Conservation (phyloP, 2,113 vertebrate species). For the Ochotona curzoniae region DNA sequence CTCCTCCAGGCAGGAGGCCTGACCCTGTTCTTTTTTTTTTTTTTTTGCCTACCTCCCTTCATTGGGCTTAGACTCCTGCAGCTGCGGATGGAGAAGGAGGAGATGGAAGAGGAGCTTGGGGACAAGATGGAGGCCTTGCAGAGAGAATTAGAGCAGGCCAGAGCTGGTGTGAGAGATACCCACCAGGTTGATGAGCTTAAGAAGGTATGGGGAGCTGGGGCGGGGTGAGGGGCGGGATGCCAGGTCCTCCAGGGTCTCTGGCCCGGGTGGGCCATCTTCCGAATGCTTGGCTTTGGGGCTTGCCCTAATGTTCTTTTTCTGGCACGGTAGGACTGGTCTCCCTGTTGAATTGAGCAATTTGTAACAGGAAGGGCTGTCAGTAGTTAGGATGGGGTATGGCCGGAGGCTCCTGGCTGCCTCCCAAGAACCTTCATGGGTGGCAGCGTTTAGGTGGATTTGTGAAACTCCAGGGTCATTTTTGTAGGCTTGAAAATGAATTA, state of each 20-base stretch:
- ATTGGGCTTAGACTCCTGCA: conserved; percentile 90
- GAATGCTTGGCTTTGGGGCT: neutral
- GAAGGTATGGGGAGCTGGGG: conserved; percentile 77
- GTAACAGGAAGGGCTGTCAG: neutral
- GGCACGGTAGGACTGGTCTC: neutral
- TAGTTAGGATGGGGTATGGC: neutral
- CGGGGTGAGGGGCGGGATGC: neutral
- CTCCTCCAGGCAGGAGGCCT: neutral
- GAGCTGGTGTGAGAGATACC: conserved; percentile 75
- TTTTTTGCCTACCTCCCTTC: neutral
- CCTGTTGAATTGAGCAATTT: neutral
- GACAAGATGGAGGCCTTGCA: conserved; percentile 90
- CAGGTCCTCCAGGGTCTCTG: neutral
- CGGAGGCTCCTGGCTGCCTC: conserved; percentile 33
- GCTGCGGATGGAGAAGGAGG: conserved; percentile 95
- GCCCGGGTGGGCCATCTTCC: accelerated
- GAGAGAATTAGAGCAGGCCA: conserved; percentile 84
- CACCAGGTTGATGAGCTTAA: conserved; percentile 84
- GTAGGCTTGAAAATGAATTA: conserved; percentile 42
- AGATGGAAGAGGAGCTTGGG: conserved; percentile 93
- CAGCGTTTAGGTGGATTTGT: conserved; percentile 35
- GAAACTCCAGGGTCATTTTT: conserved; percentile 46
- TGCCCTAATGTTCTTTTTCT: neutral
- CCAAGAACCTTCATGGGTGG: neutral
- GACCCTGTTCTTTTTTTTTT: conserved; percentile 32